phyloP scores from a whole-genome alignment of 2,888 invertebrate species.

The Amphimallon solstitiale region DNA sequence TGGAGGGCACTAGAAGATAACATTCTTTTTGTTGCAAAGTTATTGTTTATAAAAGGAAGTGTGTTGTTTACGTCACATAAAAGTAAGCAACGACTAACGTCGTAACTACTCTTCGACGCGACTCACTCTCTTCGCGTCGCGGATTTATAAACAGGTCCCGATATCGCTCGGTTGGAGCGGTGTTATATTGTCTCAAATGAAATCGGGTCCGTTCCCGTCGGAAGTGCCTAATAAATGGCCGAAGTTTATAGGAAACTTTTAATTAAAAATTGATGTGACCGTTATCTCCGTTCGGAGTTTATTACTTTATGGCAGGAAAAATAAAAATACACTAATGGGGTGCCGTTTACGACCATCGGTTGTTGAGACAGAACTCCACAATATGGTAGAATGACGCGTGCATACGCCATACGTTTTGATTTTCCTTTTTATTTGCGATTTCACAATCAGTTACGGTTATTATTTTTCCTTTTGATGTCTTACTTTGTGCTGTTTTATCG shows the following conservation, averaged over 20 bases:
- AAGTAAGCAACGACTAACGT: not conserved
- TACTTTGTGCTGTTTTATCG: not conserved
- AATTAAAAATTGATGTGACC: slow-evolving; percentile 22
- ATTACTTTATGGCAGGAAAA: slow-evolving; percentile 18
- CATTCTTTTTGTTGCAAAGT: slow-evolving; percentile 11
- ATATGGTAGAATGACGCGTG: not conserved
- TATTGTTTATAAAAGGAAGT: slow-evolving; percentile 15
- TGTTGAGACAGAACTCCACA: not conserved
- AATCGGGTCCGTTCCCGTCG: slow-evolving; percentile 7
- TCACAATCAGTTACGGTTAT: slow-evolving; percentile 9
- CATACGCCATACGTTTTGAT: not conserved
- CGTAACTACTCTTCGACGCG: not conserved
- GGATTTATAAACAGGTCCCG: not conserved
- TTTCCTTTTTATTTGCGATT: not conserved
- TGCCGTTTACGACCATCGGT: slow-evolving; percentile 8
- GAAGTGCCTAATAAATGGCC: slow-evolving; percentile 23
- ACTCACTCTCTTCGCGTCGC: not conserved
- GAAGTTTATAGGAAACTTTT: slow-evolving; percentile 25
- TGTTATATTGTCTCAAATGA: slow-evolving; percentile 16
- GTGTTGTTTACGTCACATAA: slow-evolving; percentile 13
- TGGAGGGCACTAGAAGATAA: not conserved
- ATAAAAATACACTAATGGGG: slow-evolving; percentile 12
- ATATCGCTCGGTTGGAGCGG: not conserved
- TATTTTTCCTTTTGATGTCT: slow-evolving; percentile 4
- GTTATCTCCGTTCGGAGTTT: slow-evolving; percentile 13